Evolutionary conservation across 1,140 invertebrate species (phyloP).

Genomic region (Coenobita brevimanus): DNA sequence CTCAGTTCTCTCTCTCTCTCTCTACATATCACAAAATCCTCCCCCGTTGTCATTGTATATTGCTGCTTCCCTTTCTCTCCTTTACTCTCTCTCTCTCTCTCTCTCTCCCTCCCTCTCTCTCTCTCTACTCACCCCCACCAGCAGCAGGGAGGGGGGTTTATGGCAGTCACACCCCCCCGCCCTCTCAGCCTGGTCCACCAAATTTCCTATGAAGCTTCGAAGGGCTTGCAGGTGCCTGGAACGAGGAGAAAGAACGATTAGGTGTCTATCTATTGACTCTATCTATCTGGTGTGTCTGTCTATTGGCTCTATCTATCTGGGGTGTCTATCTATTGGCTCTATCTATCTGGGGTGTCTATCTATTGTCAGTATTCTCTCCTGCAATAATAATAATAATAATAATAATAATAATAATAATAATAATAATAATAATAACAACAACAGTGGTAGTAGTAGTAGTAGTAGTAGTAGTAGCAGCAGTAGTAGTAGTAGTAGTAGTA

Average conservation of each 20-base stretch:
- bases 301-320: too few species aligned
- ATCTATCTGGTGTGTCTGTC: too few species aligned
- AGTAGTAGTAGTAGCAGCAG: too few species aligned
- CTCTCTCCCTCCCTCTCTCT: neutral
- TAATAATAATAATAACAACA: too few species aligned
- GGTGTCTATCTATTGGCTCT: too few species aligned
- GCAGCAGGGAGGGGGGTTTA: slow-evolving; percentile 65
- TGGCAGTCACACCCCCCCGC: slow-evolving; percentile 66
- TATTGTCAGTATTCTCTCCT: too few species aligned
- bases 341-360: too few species aligned
- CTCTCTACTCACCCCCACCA: slow-evolving; percentile 55
- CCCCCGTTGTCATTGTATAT: neutral
- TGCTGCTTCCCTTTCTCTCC: neutral
- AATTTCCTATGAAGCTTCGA: slow-evolving; percentile 67
- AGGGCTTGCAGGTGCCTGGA: slow-evolving; percentile 68
- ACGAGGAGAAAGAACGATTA: neutral
- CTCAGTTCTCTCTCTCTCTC: neutral
- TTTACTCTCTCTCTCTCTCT: neutral
- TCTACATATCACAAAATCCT: neutral
- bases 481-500: too few species aligned
- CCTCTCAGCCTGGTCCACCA: slow-evolving; percentile 68
- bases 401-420: too few species aligned
- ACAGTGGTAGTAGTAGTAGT: too few species aligned
- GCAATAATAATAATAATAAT: too few species aligned
- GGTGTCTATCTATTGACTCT: neutral